phyloP scores from a whole-genome alignment of 1,140 invertebrate genomes.

The Charaxes varanes region DNA sequence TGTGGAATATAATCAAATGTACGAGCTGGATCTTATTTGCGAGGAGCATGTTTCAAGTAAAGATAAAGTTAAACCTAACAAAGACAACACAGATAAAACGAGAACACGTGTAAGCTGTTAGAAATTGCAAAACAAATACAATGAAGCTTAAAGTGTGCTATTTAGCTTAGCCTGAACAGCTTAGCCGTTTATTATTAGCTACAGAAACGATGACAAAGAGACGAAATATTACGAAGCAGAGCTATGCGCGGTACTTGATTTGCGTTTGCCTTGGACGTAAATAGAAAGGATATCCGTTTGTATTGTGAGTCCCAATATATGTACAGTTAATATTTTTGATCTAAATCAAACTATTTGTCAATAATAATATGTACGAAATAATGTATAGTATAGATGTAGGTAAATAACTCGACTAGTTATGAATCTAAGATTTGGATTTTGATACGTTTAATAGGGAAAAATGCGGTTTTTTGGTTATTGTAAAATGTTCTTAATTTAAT shows the following conservation, averaged over 20 bases:
- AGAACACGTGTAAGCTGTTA: conserved; percentile 1
- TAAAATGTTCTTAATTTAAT: too few species aligned
- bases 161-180: conserved; percentile 2
- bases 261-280: conserved; percentile 53
- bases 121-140: conserved; percentile 2
- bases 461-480: too few species aligned
- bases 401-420: too few species aligned
- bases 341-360: background rate
- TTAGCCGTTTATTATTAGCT: conserved; percentile 25
- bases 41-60: conserved; percentile 1
- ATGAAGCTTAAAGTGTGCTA: background rate
- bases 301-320: conserved; percentile 24
- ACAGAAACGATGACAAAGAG: conserved; percentile 26
- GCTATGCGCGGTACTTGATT: conserved; percentile 40
- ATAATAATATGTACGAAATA: too few species aligned
- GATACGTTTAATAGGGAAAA: too few species aligned
- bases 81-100: conserved; percentile 1
- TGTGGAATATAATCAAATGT: background rate
- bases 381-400: too few species aligned
- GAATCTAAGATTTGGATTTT: too few species aligned
- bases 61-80: background rate
- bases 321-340: conserved; percentile 9
- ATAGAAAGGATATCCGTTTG: conserved; percentile 68
- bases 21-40: background rate
- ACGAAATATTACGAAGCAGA: conserved; percentile 34